Evolutionary conservation across 2,113 vertebrate species (phyloP).

Genomic region (Psammodynastes pulverulentus): DNA sequence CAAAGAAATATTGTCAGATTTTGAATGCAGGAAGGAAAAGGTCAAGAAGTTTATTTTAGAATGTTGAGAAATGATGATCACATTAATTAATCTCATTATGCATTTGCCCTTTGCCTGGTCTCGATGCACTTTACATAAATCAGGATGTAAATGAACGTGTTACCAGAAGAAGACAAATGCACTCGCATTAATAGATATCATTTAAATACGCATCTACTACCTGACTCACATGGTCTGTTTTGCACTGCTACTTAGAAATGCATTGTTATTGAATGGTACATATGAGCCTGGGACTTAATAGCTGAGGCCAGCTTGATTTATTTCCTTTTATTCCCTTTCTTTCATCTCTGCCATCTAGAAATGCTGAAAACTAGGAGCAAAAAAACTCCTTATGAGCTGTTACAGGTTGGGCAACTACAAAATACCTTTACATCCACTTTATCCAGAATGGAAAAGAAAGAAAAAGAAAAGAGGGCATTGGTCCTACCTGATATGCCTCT

Average conservation of each 20-base stretch:
- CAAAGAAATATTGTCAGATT: not conserved
- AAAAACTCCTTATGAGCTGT: not conserved
- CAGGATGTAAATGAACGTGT: not conserved
- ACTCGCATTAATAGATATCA: not conserved
- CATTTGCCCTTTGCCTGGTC: slow-evolving; percentile 22
- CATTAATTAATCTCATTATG: slow-evolving; percentile 31
- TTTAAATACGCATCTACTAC: slow-evolving; percentile 4
- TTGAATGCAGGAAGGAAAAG: not conserved
- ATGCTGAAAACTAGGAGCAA: not conserved
- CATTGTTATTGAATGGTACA: not conserved
- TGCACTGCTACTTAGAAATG: not conserved
- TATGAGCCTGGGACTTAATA: not conserved
- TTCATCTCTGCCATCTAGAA: not conserved
- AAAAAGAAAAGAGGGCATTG: no score
- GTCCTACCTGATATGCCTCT: no score
- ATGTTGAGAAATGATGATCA: not conserved
- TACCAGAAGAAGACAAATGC: slow-evolving; percentile 8
- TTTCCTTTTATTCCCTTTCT: not conserved
- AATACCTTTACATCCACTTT: not conserved
- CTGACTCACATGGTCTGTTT: not conserved
- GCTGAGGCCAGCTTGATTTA: not conserved
- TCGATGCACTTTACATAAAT: slow-evolving; percentile 15
- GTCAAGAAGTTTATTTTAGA: slow-evolving; percentile 32
- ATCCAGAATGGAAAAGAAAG: not conserved
- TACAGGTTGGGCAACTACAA: not conserved